Base-by-base conservation (phyloP, 2,797 vertebrate species). In the Xiphorhynchus erythropygius region DNA sequence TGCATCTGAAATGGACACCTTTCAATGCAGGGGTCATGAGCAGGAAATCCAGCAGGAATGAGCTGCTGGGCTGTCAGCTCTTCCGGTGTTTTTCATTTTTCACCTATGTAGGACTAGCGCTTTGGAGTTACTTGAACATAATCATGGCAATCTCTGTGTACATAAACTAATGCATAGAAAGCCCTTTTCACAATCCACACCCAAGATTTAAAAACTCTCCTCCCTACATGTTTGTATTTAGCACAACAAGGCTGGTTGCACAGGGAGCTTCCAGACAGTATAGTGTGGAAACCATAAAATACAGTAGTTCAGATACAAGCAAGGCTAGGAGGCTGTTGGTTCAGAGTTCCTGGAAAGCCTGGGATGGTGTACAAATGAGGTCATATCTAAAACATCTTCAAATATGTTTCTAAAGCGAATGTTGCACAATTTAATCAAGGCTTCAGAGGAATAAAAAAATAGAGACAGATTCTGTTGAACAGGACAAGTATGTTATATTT, bases 301-400 rank as follows among this genome's bases (percentile, higher is more conserved):
- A 81, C 57, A 69, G 76, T 65, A 81, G 69, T 86, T 86, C 42
- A 73, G 65, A 59, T 69, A 50, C 21, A 49, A 53, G 56, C 24
- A 74, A 41, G 50, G 39, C 80, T 52, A 55, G 35, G 56, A 86
- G 21, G 28, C 57, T 90, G 46, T 81, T 94, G 49, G 50, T 71
- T 88, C 77, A 81, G 88, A 82, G 90, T 91, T 96, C 88, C 86
- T 96, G 88, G 88, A 96, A 95, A 95, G 77, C 70, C 67, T 89
- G 77, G 83, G 77, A 44, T 82, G 28, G 44, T 69, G 85, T 68
- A 90, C 79, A 94, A 88, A 69, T 96, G 91, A 95, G 49, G 42
- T 93, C 78, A 84, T 90, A 90, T 27, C 42, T 73, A 84, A 94
- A 96, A 69, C 83, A 84, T 94, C 77, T 90, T 95, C 80, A 90